phyloP scores from a whole-genome alignment of 2,888 invertebrate species.

The Drosophila cracens region DNA sequence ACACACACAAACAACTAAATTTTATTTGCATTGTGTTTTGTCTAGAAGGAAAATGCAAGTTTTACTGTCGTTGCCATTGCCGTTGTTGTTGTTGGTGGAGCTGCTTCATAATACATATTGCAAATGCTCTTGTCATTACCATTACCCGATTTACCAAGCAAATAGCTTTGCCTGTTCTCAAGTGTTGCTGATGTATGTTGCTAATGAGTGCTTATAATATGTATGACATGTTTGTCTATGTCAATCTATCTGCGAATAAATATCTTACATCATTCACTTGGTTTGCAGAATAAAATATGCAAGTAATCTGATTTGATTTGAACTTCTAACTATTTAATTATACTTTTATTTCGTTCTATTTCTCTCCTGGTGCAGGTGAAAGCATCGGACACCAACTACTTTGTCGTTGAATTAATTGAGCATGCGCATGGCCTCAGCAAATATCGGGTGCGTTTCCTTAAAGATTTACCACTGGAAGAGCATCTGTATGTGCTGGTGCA shows the following conservation, averaged over 20 bases:
- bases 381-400: conserved; percentile 82
- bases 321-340: conserved; percentile 17
- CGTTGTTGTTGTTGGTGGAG: conserved; percentile 3
- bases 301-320: background rate
- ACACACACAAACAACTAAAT: conserved; percentile 26
- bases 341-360: conserved; percentile 12
- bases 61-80: conserved; percentile 14
- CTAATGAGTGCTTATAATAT: conserved; percentile 38
- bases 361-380: conserved; percentile 74
- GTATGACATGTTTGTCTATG: conserved; percentile 2
- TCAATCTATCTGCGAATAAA: conserved; percentile 12
- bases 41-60: conserved; percentile 35
- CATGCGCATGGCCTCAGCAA: conserved; percentile 82
- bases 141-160: background rate
- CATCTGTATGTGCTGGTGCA: conserved; percentile 81
- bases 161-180: background rate
- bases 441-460: conserved; percentile 81
- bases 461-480: conserved; percentile 79
- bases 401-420: conserved; percentile 78
- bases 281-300: background rate
- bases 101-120: conserved; percentile 14
- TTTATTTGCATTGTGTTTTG: conserved; percentile 19
- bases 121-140: background rate
- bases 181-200: conserved; percentile 3
- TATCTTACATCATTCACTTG: conserved; percentile 9